Evolutionary conservation across 2,113 vertebrate species (phyloP), one percentile per base, ranked within the genome.

Genomic region (Ivindomyrus marchei): DNA sequence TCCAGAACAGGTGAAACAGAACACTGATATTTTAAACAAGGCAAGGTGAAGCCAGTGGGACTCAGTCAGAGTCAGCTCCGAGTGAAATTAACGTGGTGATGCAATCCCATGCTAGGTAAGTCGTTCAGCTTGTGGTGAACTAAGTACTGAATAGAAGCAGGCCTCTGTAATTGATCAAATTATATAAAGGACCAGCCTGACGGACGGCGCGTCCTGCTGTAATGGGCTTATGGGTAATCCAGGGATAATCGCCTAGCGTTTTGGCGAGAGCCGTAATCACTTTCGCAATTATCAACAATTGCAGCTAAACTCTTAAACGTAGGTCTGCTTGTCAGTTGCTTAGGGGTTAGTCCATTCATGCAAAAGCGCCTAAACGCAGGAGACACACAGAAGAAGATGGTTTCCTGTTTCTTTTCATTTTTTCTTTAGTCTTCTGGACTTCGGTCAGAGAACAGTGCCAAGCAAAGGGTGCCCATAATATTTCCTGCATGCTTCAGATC

Each of bases 91-190:
- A 19, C 31, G 6, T 39, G 17, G 15, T 80, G 74, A 42, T 36
- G 36, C 36, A 42, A 80, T 19, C 74, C 15, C 15, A 7, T 42
- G 4, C 74, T 80, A 42, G 74, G 36, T 42, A 80, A 80, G 74
- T 42, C 17, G 36, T 80, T 80, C 42, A 2, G 74, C 39, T 80
- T 42, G 15, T 80, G 36, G 36, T 80, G 74, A 80, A 39, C 74
- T 49, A 50, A 86, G 45, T 49, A 86, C 84, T 86, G 47, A 49
- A 86, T 15, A 27, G 84, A 27, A 86, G 9, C 46, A 1, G 47
- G 84, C 47, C 21, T 86, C 45, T 86, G 46, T 86, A 47, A 86
- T 50, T 86, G 45, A 86, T 86, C 84, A 50, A 86, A 86, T 86
- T 27, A 50, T 50, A 86, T 49, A 86, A 85, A 27, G n/a, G 47